These are phyloP conservation scores for Aphyosemion australe DNA, from an alignment of 2,113 vertebrate species.

Conservation along the genomic window DNA sequence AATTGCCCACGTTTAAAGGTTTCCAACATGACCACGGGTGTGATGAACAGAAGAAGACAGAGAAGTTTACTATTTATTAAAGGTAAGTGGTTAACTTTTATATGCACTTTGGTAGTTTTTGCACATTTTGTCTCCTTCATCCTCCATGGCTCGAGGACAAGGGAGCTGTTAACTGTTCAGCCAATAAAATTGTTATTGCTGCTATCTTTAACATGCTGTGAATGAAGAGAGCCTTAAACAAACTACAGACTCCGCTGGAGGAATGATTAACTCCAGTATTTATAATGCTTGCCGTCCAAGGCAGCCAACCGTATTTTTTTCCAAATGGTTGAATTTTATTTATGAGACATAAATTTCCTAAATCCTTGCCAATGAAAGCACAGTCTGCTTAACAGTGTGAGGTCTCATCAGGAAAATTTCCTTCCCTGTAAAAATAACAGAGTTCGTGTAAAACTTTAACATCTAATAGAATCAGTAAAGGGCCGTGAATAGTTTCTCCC, in stretches of 20 bases:
- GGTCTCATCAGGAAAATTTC: conserved; percentile 27
- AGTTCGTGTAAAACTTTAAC: conserved; percentile 47
- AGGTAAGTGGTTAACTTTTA: conserved; percentile 79
- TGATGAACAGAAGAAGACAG: conserved; percentile 25
- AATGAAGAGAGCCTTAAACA: conserved; percentile 81
- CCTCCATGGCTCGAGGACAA: conserved; percentile 73
- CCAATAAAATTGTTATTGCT: conserved; percentile 83
- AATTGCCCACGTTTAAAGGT: conserved; percentile 72
- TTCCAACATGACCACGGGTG: conserved; percentile 55
- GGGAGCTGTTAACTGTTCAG: conserved; percentile 76
- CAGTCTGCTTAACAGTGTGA: conserved; percentile 38
- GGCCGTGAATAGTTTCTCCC: not conserved
- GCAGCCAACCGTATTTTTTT: conserved; percentile 69
- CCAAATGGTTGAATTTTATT: conserved; percentile 78
- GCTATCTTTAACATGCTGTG: conserved; percentile 84
- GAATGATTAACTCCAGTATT: conserved; percentile 82
- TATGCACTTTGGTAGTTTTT: conserved; percentile 76
- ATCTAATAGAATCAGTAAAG: conserved; percentile 38
- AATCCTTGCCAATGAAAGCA: conserved; percentile 64
- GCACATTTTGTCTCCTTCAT: conserved; percentile 77
- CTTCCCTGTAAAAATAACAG: conserved; percentile 62
- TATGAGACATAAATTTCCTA: conserved; percentile 76
- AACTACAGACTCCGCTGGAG: conserved; percentile 77
- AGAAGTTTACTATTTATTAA: conserved; percentile 74
- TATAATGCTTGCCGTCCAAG: conserved; percentile 78